These are phyloP conservation scores for Diabrotica balteata DNA, from an alignment of 2,888 invertebrate species.

Conservation along the genomic window DNA sequence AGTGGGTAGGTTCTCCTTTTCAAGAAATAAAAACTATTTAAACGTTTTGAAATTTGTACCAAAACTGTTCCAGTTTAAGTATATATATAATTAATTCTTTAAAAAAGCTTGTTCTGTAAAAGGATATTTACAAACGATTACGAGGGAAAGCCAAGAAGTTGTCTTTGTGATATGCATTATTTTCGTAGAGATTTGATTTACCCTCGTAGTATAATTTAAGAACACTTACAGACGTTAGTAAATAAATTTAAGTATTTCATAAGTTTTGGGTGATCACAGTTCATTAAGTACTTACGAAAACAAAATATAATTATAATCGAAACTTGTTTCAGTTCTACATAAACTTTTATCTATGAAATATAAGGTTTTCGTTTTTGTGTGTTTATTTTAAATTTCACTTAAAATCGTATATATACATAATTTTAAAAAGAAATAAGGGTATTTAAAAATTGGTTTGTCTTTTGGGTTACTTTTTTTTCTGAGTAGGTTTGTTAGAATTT, in stretches of 20 bases:
- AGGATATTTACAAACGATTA: slow-evolving; percentile 4
- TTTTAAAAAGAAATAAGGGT: too few species aligned
- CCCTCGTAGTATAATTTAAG: slow-evolving; percentile 21
- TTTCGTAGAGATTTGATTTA: slow-evolving; percentile 12
- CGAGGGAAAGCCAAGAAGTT: slow-evolving; percentile 38
- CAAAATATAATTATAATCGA: slow-evolving; percentile 3
- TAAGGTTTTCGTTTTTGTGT: neutral
- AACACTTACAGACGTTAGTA: slow-evolving; percentile 1
- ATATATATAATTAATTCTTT: too few species aligned
- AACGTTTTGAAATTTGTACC: too few species aligned
- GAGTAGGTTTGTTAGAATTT: too few species aligned
- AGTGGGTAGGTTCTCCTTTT: too few species aligned
- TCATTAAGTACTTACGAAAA: slow-evolving; percentile 48
- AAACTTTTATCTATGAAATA: slow-evolving; percentile 1
- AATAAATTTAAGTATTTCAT: slow-evolving; percentile 36
- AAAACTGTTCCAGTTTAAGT: too few species aligned
- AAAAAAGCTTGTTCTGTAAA: neutral
- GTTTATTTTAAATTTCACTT: neutral
- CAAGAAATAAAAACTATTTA: too few species aligned
- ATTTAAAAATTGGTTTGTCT: too few species aligned
- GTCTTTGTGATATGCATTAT: slow-evolving; percentile 48
- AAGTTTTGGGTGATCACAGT: slow-evolving; percentile 57
- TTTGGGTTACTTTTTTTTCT: too few species aligned
- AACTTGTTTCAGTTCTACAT: neutral
- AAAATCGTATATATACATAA: too few species aligned